Percentiles rank a stretch among this genome's conserved stretches.
Conservation (phyloP, 1,140 invertebrate species). For the Stenopsyche tienmushanensis region DNA sequence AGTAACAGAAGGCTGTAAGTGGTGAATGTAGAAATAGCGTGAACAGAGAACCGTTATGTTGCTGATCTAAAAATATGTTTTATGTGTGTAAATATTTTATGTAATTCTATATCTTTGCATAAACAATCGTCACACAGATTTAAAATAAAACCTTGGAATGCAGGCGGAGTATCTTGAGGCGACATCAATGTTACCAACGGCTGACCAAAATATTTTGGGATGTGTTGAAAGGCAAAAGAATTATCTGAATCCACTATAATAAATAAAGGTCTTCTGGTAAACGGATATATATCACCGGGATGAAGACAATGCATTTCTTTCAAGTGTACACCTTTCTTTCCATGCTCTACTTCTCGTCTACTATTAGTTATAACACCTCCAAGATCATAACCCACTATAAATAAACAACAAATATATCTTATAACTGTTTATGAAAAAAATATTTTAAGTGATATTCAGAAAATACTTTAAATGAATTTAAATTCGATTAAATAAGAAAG, state of each 20-base stretch:
- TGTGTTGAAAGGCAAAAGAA: constrained; percentile 90
- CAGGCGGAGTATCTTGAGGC: constrained; percentile 82
- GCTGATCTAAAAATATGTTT: constrained; percentile 67
- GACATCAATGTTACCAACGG: constrained; percentile 94
- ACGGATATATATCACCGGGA: constrained; percentile 90
- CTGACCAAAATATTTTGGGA: constrained; percentile 89
- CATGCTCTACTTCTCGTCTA: constrained; percentile 71
- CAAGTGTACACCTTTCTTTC: constrained; percentile 62
- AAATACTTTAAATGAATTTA: constrained; percentile 1
- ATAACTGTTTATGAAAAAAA: background rate
- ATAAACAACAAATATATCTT: constrained; percentile 13
- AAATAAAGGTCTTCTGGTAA: constrained; percentile 89
- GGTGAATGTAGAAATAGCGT: constrained; percentile 94
- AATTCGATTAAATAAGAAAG: background rate
- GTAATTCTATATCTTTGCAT: constrained; percentile 5
- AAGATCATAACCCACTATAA: constrained; percentile 89
- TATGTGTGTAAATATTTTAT: background rate
- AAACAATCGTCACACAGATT: background rate
- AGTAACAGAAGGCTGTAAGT: constrained; percentile 88
- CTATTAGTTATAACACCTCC: constrained; percentile 86
- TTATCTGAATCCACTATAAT: constrained; percentile 95
- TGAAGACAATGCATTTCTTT: constrained; percentile 80
- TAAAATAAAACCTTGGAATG: constrained; percentile 68
- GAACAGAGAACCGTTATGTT: constrained; percentile 90
- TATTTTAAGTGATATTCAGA: background rate